Base-by-base conservation (phyloP, 1,140 invertebrate species). In the Holotrichia oblita region DNA sequence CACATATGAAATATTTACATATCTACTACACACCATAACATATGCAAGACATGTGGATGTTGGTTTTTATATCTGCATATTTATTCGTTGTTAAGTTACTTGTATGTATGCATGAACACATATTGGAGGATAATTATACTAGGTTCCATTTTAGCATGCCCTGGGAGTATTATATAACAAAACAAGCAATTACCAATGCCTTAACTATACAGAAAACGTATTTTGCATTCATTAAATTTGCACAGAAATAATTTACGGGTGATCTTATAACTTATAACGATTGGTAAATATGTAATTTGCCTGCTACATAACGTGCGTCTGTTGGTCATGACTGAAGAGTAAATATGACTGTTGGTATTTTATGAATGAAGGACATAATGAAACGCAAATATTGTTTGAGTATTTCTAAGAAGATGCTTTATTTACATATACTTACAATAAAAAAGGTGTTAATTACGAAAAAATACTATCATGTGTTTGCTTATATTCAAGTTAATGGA, bases 321-420 rank as follows among this genome's bases (percentile, higher is more conserved):
- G 10, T 17, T 55, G 14, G 8, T 44, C 14, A 10, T 10, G 8
- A 9, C 48, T 14, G 48, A 14, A 17, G 48, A 17, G 17, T 17
- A 17, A 55, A 55, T 55, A 55, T 17, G 48, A 17, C 48, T 14
- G n/a, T 17, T 14, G 14, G n/a, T 17, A 6, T 55, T 55, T 55
- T n/a, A 55, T 55, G 48, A 55, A 55, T 55, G 48, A 55, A 55
- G 48, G 48, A 55, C 48, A 7, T n/a, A 55, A 17, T 17, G 48
- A 6, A 55, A 55, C 48, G 48, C 48, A 17, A 55, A 55, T 17
- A 55, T 55, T 17, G 48, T 55, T 55, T 55, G 17, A 55, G 17
- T n/a, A 55, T 17, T 3, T 55, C 14, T 14, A 55, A 14, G 48
- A 17, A 55, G 48, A 17, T 17, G 48, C 17, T 14, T 17, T 17